Percentiles rank a stretch among this genome's conserved stretches.
These are phyloP conservation scores for Piezodorus guildinii DNA, from an alignment of 1,140 invertebrate species.

Conservation along the genomic window DNA sequence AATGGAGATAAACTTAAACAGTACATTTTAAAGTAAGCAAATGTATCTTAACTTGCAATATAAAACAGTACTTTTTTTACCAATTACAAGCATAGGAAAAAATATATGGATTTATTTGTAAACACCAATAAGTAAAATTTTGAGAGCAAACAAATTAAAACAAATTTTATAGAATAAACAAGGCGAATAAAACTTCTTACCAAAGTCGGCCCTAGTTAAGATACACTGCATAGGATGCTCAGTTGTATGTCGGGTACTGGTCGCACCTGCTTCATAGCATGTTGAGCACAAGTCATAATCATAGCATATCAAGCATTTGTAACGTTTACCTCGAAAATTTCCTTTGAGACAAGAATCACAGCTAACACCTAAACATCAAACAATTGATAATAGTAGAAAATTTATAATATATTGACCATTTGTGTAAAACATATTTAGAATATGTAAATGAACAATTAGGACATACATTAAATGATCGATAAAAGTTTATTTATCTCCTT, in stretches of 20 bases:
- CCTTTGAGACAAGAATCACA: constrained; percentile 98
- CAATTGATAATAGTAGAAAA: constrained; percentile 31
- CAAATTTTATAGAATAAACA: not conserved
- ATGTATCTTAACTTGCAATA: no score
- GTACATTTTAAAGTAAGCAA: no score
- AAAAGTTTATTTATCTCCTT: no score
- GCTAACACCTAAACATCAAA: constrained; percentile 63
- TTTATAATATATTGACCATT: no score
- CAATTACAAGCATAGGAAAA: no score
- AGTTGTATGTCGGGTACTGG: constrained; percentile 80
- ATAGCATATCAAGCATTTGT: constrained; percentile 97
- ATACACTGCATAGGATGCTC: constrained; percentile 99
- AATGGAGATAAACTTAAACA: no score
- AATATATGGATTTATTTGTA: no score
- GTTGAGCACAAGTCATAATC: constrained; percentile 96
- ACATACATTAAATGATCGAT: no score
- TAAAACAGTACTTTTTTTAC: no score
- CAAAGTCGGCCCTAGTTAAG: constrained; percentile 90
- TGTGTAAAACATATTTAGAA: no score
- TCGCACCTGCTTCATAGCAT: constrained; percentile 90
- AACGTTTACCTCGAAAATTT: constrained; percentile 92
- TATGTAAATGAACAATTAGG: no score
- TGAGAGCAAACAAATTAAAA: not conserved
- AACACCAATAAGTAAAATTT: not conserved
- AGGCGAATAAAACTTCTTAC: constrained; percentile 40